phyloP scores from a whole-genome alignment of 2,888 invertebrate species.

The Hydropsyche betteni region DNA sequence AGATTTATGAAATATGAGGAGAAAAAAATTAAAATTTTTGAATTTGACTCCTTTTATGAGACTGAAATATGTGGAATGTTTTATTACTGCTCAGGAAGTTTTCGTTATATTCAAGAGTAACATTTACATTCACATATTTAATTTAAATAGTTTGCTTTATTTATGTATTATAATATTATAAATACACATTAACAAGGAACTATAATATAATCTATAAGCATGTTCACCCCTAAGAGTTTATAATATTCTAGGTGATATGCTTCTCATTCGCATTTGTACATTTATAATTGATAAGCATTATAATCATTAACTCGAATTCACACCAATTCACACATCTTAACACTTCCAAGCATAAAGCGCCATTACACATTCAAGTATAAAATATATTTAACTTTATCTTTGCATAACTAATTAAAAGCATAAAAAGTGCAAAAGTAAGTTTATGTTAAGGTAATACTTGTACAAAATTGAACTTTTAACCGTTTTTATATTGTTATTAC shows the following conservation, averaged over 20 bases:
- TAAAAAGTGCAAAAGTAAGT: constrained; percentile 13
- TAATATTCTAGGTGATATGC: constrained; percentile 22
- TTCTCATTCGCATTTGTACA: constrained; percentile 31
- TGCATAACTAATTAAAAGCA: background rate
- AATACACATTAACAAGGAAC: background rate
- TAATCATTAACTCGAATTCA: constrained; percentile 11
- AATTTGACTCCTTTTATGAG: constrained; percentile 27
- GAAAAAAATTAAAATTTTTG: background rate
- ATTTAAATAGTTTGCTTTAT: constrained; percentile 18
- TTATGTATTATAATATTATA: constrained; percentile 14
- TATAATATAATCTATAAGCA: constrained; percentile 10
- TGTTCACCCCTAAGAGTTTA: constrained; percentile 1
- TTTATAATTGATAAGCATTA: constrained; percentile 14
- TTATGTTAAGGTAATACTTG: constrained; percentile 17
- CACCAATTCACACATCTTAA: background rate
- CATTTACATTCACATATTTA: constrained; percentile 31
- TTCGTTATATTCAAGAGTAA: constrained; percentile 5
- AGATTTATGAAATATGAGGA: background rate
- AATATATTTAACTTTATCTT: background rate
- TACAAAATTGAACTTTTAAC: constrained; percentile 17
- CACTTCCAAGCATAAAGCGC: background rate
- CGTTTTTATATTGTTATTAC: constrained; percentile 30
- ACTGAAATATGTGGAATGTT: constrained; percentile 28
- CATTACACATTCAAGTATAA: background rate
- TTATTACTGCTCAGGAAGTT: constrained; percentile 23